These are phyloP conservation scores for Opisthocomus hoazin DNA, from an alignment of 2,113 vertebrate species.

Conservation along the genomic window DNA sequence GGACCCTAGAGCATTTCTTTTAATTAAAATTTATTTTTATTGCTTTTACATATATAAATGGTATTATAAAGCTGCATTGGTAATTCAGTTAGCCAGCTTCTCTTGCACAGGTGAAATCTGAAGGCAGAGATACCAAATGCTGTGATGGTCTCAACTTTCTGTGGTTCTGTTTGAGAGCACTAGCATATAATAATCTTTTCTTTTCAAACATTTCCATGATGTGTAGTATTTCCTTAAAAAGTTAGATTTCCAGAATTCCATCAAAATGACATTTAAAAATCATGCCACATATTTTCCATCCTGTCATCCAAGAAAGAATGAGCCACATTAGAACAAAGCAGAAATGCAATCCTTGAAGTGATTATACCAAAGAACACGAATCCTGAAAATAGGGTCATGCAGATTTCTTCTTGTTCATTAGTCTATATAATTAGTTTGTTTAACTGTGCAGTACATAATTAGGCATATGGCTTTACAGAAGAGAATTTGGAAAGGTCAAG, in stretches of 20 bases:
- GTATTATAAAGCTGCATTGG: background rate
- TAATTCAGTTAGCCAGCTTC: background rate
- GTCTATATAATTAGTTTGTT: conserved; percentile 65
- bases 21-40: conserved; percentile 45
- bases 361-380: conserved; percentile 44
- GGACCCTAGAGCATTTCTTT: background rate
- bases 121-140: background rate
- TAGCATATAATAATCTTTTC: background rate
- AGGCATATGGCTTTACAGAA: conserved; percentile 62
- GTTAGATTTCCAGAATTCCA: background rate
- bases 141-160: background rate
- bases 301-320: background rate
- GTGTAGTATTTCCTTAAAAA: background rate
- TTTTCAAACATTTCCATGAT: background rate
- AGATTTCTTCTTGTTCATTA: conserved; percentile 59
- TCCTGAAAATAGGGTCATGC: conserved; percentile 46
- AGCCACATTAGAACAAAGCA: conserved; percentile 1
- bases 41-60: conserved; percentile 4
- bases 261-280: background rate
- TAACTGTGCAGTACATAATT: conserved; percentile 62
- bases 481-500: conserved; percentile 57
- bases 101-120: background rate
- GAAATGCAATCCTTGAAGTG: conserved; percentile 42
- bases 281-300: background rate
- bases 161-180: background rate